Conservation (phyloP, 2,113 vertebrate genomes). For the Erythrolamprus reginae region DNA sequence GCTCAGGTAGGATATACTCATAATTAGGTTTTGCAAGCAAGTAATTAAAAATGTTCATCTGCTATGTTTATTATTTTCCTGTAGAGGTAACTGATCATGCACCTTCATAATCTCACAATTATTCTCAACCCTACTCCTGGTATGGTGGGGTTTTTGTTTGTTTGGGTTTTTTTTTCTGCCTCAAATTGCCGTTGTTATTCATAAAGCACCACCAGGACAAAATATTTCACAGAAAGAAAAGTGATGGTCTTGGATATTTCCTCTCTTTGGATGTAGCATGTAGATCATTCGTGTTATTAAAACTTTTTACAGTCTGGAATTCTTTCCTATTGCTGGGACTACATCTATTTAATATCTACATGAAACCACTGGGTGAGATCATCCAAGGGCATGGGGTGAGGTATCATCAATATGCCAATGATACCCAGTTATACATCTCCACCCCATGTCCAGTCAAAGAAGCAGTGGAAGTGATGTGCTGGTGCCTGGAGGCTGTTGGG, state of each 20-base stretch:
- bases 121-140: not conserved
- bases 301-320: not conserved
- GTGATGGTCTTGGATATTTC: not conserved
- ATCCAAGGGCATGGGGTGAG: no score
- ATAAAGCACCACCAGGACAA: not conserved
- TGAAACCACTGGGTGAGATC: no score
- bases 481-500: no score
- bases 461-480: no score
- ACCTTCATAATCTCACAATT: not conserved
- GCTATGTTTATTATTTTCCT: not conserved
- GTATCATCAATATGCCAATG: no score
- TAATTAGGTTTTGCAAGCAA: slow-evolving; percentile 6
- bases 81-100: not conserved
- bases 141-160: no score
- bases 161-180: no score
- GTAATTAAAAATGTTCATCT: not conserved
- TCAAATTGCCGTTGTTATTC: not conserved
- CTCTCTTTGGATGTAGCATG: not conserved
- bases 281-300: not conserved
- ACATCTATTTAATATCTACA: no score
- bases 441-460: no score
- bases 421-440: no score
- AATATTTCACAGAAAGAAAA: not conserved
- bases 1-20: not conserved
- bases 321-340: not conserved